A percentile compares a stretch with the other conserved stretches of the same genome.
phyloP scores from a whole-genome alignment of 2,888 invertebrate species.

The Helobdella robusta region DNA sequence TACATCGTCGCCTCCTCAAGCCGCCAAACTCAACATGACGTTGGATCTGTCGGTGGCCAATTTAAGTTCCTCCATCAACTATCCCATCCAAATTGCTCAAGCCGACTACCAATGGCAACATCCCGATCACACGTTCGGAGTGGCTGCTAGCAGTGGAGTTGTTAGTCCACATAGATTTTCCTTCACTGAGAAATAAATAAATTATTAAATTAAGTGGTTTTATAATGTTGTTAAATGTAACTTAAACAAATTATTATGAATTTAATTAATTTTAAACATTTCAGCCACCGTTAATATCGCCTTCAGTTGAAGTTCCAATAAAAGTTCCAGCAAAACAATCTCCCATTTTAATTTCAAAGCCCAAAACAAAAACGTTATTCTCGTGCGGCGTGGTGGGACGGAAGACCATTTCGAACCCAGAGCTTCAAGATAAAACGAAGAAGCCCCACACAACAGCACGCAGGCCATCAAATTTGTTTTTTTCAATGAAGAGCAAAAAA shows the following conservation, averaged over 20 bases:
- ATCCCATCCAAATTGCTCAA: background rate
- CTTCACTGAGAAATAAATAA: background rate
- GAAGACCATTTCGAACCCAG: slow-evolving; percentile 5
- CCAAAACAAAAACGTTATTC: slow-evolving; percentile 1
- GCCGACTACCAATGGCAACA: background rate
- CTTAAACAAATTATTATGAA: too few species aligned
- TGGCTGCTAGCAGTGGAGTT: slow-evolving; percentile 25
- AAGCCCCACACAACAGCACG: background rate
- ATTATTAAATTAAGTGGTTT: background rate
- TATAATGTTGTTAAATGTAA: too few species aligned
- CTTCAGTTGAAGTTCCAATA: too few species aligned
- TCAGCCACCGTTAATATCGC: too few species aligned
- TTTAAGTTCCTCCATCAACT: background rate
- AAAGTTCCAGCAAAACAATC: too few species aligned
- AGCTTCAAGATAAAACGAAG: background rate
- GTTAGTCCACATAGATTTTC: slow-evolving; percentile 1
- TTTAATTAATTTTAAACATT: too few species aligned
- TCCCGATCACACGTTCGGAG: background rate
- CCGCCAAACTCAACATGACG: slow-evolving; percentile 20
- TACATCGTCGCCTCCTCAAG: background rate
- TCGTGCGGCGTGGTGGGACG: background rate
- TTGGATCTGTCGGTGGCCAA: slow-evolving; percentile 18
- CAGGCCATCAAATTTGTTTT: background rate
- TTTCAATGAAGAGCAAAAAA: slow-evolving; percentile 4
- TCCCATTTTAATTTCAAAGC: too few species aligned